Percentiles rank a stretch among this genome's conserved stretches.
These are phyloP conservation scores for Gyrodactylus salaris DNA, from an alignment of 1,140 invertebrate species.

Conservation along the genomic window DNA sequence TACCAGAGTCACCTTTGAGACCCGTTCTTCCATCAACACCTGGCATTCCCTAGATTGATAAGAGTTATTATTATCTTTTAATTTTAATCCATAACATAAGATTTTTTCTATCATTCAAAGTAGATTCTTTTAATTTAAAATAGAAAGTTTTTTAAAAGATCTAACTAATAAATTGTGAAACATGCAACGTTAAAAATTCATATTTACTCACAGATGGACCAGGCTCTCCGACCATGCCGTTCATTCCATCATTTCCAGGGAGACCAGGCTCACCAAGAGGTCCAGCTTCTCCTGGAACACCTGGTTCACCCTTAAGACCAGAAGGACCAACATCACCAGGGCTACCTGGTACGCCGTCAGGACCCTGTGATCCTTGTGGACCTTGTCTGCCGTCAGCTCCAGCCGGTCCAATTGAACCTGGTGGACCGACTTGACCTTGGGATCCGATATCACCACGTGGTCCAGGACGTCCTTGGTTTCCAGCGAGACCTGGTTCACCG, in stretches of 20 bases:
- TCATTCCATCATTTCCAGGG: neutral
- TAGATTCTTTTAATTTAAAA: no score
- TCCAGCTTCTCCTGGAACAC: neutral
- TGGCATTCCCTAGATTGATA: neutral
- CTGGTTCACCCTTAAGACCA: constrained; percentile 2
- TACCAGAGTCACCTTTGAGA: neutral
- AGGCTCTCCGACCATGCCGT: constrained; percentile 1
- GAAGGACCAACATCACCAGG: neutral
- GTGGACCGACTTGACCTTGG: constrained; percentile 1
- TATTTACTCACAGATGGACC: neutral
- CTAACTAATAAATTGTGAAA: no score
- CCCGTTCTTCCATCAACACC: neutral
- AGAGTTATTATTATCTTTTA: no score
- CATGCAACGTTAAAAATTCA: no score
- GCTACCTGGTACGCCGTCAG: neutral
- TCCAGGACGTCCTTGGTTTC: neutral
- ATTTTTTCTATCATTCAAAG: no score
- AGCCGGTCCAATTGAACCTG: constrained; percentile 2
- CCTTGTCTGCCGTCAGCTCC: neutral
- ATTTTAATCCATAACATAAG: no score
- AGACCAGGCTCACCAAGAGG: neutral
- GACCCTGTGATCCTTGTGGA: neutral
- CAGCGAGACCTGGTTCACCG: neutral
- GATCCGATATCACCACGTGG: neutral
- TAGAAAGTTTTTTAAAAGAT: no score